These are phyloP conservation scores for Heliconius himera DNA, from an alignment of 1,140 invertebrate genomes.

Conservation along the genomic window DNA sequence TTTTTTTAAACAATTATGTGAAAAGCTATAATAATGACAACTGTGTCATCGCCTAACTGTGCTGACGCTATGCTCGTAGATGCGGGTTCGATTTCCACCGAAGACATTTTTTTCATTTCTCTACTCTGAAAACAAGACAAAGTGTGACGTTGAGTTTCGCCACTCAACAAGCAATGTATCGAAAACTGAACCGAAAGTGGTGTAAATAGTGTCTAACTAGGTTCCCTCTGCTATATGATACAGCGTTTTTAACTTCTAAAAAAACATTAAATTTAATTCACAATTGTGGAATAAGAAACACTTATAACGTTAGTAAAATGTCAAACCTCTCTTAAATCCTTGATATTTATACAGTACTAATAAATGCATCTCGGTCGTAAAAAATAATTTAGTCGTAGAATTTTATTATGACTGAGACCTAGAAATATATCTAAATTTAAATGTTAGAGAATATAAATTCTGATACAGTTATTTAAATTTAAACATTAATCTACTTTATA, in stretches of 20 bases:
- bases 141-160: not conserved
- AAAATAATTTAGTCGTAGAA: not conserved
- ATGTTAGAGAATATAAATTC: too few relatives aligned
- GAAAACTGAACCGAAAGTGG: not conserved
- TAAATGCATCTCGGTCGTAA: not conserved
- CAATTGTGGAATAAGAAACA: not conserved
- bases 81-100: not conserved
- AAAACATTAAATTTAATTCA: not conserved
- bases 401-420: too few relatives aligned
- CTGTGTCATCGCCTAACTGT: not conserved
- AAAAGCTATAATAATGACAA: not conserved
- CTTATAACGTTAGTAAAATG: constrained; percentile 10
- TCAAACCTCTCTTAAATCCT: constrained; percentile 20
- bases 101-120: not conserved
- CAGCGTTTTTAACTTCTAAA: not conserved
- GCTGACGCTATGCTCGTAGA: too few relatives aligned
- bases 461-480: too few relatives aligned
- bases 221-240: not conserved
- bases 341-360: not conserved
- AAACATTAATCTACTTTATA: too few relatives aligned
- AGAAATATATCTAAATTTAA: too few relatives aligned
- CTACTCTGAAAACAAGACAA: not conserved
- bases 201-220: not conserved
- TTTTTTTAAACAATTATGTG: not conserved
- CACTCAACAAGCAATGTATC: not conserved